Evolutionary conservation across 1,140 invertebrate species (phyloP).

Genomic region (Ostrea denselamellosa): DNA sequence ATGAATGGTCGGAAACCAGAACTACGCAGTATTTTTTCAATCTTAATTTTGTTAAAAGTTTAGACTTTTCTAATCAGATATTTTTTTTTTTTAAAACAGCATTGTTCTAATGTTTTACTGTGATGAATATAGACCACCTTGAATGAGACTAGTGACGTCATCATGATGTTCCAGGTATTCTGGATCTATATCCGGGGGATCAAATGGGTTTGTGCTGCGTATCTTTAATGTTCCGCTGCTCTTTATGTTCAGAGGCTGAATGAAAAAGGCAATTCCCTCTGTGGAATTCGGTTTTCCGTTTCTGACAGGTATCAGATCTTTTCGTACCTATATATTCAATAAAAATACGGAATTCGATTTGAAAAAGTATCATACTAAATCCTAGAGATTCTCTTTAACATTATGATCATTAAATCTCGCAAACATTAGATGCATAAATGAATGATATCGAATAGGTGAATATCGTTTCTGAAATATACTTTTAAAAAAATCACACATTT

Average conservation of each 20-base stretch:
- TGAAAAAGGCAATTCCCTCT: conserved; percentile 46
- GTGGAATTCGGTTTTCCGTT: conserved; percentile 45
- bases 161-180: conserved; percentile 41
- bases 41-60: no score
- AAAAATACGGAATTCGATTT: not conserved
- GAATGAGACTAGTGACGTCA: conserved; percentile 37
- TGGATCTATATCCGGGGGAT: conserved; percentile 50
- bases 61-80: no score
- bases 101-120: not conserved
- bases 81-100: no score
- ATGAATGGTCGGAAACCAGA: no score
- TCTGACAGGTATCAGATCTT: conserved; percentile 29
- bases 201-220: conserved; percentile 49
- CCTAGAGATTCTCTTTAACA: not conserved
- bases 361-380: not conserved
- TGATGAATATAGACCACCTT: conserved; percentile 8
- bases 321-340: not conserved
- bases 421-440: no score
- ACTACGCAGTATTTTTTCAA: no score
- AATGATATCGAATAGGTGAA: no score
- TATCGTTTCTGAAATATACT: no score
- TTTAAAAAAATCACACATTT: no score
- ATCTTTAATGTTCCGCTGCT: conserved; percentile 43
- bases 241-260: conserved; percentile 21
- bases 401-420: no score